Percentiles rank a stretch among this genome's conserved stretches.
Conservation (phyloP, 1,140 invertebrate species). For the Atta cephalotes region DNA sequence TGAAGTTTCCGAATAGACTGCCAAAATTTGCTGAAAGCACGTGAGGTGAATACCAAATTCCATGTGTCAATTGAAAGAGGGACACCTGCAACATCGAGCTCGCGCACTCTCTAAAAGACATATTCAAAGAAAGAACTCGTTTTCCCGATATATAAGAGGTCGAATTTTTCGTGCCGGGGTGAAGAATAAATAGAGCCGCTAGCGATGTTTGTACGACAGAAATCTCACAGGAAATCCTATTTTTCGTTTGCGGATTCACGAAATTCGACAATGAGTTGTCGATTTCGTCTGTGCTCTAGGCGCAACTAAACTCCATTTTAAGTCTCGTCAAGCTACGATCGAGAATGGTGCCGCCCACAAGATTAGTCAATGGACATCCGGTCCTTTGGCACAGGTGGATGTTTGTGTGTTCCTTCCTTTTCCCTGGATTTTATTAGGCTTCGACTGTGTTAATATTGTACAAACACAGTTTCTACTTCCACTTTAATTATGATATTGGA, state of each 20-base stretch:
- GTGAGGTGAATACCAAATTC: conserved; percentile 29
- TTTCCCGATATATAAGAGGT: conserved; percentile 21
- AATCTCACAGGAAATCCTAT: conserved; percentile 75
- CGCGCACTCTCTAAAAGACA: conserved; percentile 10
- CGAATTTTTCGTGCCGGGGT: not conserved
- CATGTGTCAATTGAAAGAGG: conserved; percentile 14
- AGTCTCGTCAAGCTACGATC: conserved; percentile 72
- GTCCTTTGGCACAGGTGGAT: conserved; percentile 72
- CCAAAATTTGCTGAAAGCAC: conserved; percentile 10
- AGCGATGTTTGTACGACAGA: conserved; percentile 69
- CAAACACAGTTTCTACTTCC: not conserved
- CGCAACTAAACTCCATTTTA: conserved; percentile 78
- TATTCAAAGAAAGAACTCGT: conserved; percentile 28
- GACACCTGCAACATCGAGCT: conserved; percentile 27
- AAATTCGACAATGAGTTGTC: conserved; percentile 66
- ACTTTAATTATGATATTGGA: not conserved
- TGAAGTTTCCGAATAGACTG: not conserved
- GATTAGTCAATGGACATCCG: conserved; percentile 78
- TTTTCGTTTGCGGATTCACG: conserved; percentile 26
- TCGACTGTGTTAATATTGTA: conserved; percentile 35
- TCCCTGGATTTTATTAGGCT: not conserved
- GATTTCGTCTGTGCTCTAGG: conserved; percentile 62
- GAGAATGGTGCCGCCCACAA: conserved; percentile 65
- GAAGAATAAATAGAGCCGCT: conserved; percentile 41
- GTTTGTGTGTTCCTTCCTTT: conserved; percentile 62